These are phyloP conservation scores for Rhodinocichla rosea DNA, from an alignment of 2,113 vertebrate species.

Conservation along the genomic window DNA sequence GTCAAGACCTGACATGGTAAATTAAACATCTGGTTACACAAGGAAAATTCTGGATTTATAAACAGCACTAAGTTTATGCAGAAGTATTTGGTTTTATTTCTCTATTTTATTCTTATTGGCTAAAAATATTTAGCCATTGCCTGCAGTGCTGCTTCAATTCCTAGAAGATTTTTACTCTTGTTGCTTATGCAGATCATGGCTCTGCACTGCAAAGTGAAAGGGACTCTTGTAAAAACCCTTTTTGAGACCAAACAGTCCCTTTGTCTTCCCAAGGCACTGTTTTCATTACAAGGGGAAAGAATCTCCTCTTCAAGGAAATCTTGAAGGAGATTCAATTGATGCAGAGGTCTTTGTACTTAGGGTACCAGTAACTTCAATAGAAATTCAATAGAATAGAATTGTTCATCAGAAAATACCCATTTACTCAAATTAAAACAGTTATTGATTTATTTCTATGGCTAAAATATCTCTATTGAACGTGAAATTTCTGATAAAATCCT, in stretches of 20 bases:
- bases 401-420: neutral
- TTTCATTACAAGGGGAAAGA: neutral
- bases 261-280: neutral
- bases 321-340: neutral
- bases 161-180: neutral
- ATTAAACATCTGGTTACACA: constrained; percentile 17
- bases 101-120: neutral
- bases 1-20: constrained; percentile 10
- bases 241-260: neutral
- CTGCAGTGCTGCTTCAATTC: neutral
- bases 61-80: neutral
- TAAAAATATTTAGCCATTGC: neutral
- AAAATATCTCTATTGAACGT: neutral
- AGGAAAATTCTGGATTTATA: neutral
- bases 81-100: neutral
- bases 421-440: neutral
- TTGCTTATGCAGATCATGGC: neutral
- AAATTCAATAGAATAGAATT: neutral
- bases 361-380: neutral
- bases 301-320: neutral
- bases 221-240: neutral
- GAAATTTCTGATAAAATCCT: neutral
- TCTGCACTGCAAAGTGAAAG: neutral
- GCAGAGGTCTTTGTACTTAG: neutral
- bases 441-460: neutral